Conservation (phyloP, 1,140 invertebrate genomes). For the Zaprionus kolodkinae region DNA sequence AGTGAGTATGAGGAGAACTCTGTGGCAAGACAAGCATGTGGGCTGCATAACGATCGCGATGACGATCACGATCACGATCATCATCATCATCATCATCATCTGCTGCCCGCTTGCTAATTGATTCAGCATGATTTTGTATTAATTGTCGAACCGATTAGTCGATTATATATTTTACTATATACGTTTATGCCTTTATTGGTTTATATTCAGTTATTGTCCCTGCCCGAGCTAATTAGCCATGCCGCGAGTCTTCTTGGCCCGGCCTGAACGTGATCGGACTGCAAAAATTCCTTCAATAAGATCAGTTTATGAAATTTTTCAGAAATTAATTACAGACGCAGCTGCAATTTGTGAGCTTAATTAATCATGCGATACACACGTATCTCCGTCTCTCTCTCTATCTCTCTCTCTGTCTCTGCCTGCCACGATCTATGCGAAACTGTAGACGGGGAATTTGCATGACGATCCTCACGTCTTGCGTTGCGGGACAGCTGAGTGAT, state of each 20-base stretch:
- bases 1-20: not conserved
- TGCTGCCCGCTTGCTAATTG: conserved; percentile 38
- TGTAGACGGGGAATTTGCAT: conserved; percentile 41
- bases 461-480: conserved; percentile 19
- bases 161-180: conserved; percentile 1
- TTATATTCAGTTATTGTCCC: conserved; percentile 4
- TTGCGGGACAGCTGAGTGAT: conserved; percentile 71
- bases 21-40: conserved; percentile 1
- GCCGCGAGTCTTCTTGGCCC: conserved; percentile 8
- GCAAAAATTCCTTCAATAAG: conserved; percentile 16
- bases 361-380: conserved; percentile 40
- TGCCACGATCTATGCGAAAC: not conserved
- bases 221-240: conserved; percentile 42
- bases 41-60: not conserved
- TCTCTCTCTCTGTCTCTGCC: not conserved
- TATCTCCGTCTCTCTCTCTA: not conserved
- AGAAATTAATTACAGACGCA: conserved; percentile 49
- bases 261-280: conserved; percentile 31
- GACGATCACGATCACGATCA: no score
- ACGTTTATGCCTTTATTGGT: conserved; percentile 22
- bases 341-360: conserved; percentile 55
- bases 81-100: conserved; percentile 15
- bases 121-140: conserved; percentile 54
- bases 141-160: conserved; percentile 45
- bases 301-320: conserved; percentile 19